Percentiles rank a stretch among this genome's conserved stretches.
These are phyloP conservation scores for Doryteuthis pealeii DNA, from an alignment of 1,140 invertebrate genomes.

Conservation along the genomic window DNA sequence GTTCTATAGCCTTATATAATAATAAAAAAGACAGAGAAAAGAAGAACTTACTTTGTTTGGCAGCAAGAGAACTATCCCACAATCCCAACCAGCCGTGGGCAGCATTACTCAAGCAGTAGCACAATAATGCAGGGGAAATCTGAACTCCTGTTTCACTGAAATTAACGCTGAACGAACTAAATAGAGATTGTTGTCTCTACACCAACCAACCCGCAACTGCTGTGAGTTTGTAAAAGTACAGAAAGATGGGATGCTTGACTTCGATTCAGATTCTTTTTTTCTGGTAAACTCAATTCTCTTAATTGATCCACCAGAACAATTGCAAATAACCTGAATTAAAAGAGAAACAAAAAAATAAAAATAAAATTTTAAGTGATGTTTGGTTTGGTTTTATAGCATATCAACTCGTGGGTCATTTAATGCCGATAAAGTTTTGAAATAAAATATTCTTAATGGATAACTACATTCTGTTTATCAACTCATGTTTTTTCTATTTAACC, in stretches of 20 bases:
- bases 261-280: conserved; percentile 20
- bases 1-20: too few relatives aligned
- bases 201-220: conserved; percentile 51
- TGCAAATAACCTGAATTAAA: conserved; percentile 7
- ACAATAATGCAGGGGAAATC: conserved; percentile 63
- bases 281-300: conserved; percentile 10
- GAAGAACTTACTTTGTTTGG: conserved; percentile 70
- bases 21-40: too few relatives aligned
- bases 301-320: conserved; percentile 22
- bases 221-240: conserved; percentile 39
- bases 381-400: too few relatives aligned
- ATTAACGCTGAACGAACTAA: conserved; percentile 64
- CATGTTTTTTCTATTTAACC: too few relatives aligned
- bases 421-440: too few relatives aligned
- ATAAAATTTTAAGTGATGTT: too few relatives aligned
- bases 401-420: too few relatives aligned
- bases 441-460: too few relatives aligned
- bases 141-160: conserved; percentile 62
- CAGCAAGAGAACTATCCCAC: conserved; percentile 80
- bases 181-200: conserved; percentile 43
- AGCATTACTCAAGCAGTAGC: conserved; percentile 82
- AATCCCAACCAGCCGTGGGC: conserved; percentile 83
- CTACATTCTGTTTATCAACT: too few relatives aligned
- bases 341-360: too few relatives aligned
- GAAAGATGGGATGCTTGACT: conserved; percentile 22